Evolutionary conservation across 2,113 vertebrate species (phyloP).

Genomic region (Zapus hudsonius): DNA sequence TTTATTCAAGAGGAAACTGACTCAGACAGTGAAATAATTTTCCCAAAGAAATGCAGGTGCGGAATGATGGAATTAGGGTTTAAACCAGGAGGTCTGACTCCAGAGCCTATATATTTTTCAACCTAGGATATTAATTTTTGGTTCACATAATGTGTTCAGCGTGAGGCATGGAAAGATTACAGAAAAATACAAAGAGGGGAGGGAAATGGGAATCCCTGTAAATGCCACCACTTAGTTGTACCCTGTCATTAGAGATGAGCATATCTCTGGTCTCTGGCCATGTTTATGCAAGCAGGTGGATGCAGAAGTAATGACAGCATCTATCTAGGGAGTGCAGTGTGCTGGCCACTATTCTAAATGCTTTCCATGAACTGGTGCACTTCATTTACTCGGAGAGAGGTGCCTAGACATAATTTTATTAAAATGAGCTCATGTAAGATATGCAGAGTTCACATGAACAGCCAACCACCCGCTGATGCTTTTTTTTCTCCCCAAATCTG

Average conservation of each 20-base stretch:
- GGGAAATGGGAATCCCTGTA: not conserved
- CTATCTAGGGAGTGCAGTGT: not conserved
- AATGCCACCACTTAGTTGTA: constrained; percentile 15
- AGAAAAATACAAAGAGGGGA: constrained; percentile 21
- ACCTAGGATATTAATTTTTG: not conserved
- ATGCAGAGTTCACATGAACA: constrained; percentile 43
- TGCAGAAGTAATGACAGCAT: constrained; percentile 17
- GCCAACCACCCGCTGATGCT: constrained; percentile 64
- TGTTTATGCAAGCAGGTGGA: not conserved
- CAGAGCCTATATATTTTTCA: not conserved
- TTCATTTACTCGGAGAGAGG: constrained; percentile 54
- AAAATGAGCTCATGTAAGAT: constrained; percentile 60
- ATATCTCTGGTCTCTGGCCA: constrained; percentile 1
- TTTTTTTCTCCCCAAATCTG: constrained; percentile 26
- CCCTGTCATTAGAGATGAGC: constrained; percentile 30
- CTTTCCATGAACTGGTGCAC: constrained; percentile 43
- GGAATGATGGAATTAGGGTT: not conserved
- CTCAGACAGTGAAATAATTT: not conserved
- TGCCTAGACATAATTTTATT: constrained; percentile 60
- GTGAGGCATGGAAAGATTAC: constrained; percentile 38
- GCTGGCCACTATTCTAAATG: not conserved
- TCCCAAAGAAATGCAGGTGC: not conserved
- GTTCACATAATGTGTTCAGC: not conserved
- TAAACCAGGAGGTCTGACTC: not conserved
- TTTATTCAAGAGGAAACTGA: not conserved